These are phyloP conservation scores for Nomada ferruginata DNA, from an alignment of 2,888 invertebrate species.

Conservation along the genomic window DNA sequence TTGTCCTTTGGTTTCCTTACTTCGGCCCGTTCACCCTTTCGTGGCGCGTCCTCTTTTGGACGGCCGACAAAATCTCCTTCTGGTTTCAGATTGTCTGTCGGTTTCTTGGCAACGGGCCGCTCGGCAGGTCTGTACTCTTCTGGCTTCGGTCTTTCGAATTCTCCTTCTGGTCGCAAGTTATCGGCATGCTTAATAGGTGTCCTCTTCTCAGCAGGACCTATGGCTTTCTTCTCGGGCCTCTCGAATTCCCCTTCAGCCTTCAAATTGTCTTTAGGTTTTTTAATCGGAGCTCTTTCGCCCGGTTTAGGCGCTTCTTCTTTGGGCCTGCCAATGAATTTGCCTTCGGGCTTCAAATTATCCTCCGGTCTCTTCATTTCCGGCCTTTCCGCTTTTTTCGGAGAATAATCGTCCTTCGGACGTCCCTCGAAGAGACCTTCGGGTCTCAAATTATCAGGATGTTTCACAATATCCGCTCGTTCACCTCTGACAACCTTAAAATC, in stretches of 20 bases:
- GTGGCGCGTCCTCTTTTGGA: constrained; percentile 63
- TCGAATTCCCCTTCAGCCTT: constrained; percentile 87
- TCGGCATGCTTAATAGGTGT: constrained; percentile 82
- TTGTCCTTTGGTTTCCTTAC: constrained; percentile 84
- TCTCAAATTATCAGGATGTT: constrained; percentile 77
- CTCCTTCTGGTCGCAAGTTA: constrained; percentile 83
- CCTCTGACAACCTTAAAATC: constrained; percentile 86
- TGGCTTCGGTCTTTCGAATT: constrained; percentile 83
- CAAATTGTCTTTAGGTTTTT: constrained; percentile 87
- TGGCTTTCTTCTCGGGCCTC: constrained; percentile 83
- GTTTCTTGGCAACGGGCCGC: constrained; percentile 85
- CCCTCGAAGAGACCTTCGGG: constrained; percentile 81
- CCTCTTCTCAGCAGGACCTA: constrained; percentile 83
- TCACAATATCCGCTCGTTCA: constrained; percentile 73
- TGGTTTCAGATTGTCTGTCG: constrained; percentile 83
- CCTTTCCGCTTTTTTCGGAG: constrained; percentile 70
- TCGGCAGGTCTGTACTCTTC: constrained; percentile 82
- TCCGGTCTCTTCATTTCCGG: constrained; percentile 83
- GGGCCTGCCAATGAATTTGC: constrained; percentile 82
- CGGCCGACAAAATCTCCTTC: constrained; percentile 82
- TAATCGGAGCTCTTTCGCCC: constrained; percentile 65
- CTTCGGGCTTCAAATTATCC: constrained; percentile 89
- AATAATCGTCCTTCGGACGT: constrained; percentile 85
- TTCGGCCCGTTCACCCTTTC: constrained; percentile 80
- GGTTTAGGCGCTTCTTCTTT: constrained; percentile 8